Evolutionary conservation across 2,113 vertebrate species (phyloP), one percentile per base, ranked within the genome.

Genomic region (Perca fluviatilis): DNA sequence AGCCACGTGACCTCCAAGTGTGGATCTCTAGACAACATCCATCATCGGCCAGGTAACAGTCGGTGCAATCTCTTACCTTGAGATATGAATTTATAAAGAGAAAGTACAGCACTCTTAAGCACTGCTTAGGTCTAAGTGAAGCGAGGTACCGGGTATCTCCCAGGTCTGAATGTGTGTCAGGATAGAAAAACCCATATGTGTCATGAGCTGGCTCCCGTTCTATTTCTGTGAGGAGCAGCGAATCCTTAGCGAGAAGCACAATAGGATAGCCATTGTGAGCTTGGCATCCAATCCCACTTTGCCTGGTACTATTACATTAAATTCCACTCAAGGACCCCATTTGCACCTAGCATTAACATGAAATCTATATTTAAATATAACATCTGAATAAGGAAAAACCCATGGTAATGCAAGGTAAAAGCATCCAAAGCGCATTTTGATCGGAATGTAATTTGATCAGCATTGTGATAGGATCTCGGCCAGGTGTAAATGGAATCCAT

Each of bases 1-100:
- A 99, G 98, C 93, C 98, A 99, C 6, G 97, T 99, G 91, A 99
- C 98, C 88, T 99, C 98, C 64, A 99, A 99, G 92, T 99, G 98
- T 89, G 98, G 98, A 80, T 99, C 98, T 0, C 94, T 99, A 87
- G 97, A 97, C 95, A 99, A 99, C 83, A 99, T 99, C 82, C 98
- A 96, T 89, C 98, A 99, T 90, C 96, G 97, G 73, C 98, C 98
- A 97, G 98, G 98, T 99, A 96, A 86, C 54, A n/a, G 27, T 43
- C 27, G 25, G 5, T 10, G 10, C 33, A 11, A 43, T 46, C 21
- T 30, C 5, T 61, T 10, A 71, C 61, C 30, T 43, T 69, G 21
- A 10, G 49, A 16, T 54, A 4, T 36, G 19, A 54, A 65, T 77
- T 66, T 27, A 46, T 67, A 15, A 25, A 5, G 7, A 4, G 16